Evolutionary conservation across 2,888 invertebrate species (phyloP).

Genomic region (Hymenopus coronatus): DNA sequence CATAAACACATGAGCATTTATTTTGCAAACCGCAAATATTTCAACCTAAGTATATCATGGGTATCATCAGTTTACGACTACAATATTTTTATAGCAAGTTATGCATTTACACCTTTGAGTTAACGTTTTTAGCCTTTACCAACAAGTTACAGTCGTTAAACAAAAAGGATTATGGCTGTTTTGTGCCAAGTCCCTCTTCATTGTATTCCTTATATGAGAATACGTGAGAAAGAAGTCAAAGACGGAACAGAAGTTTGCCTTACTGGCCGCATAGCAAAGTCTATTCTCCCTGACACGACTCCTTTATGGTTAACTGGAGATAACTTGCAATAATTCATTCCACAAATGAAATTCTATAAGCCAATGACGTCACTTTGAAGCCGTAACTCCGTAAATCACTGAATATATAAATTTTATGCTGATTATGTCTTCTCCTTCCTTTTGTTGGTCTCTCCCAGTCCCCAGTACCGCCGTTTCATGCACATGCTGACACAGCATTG

Average conservation of each 20-base stretch:
- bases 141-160: too few species aligned
- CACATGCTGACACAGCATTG: background rate
- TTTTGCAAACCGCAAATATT: too few species aligned
- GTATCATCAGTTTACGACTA: too few species aligned
- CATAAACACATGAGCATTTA: too few species aligned
- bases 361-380: background rate
- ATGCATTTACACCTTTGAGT: too few species aligned
- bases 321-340: background rate
- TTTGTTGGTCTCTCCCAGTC: background rate
- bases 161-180: background rate
- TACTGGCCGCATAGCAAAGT: background rate
- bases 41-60: too few species aligned
- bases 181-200: background rate
- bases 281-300: background rate
- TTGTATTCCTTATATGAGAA: background rate
- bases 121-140: too few species aligned
- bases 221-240: background rate
- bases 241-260: background rate
- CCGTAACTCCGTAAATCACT: background rate
- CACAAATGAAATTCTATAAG: slow-evolving; percentile 1
- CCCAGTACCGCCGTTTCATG: background rate
- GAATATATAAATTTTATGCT: slow-evolving; percentile 3
- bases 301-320: background rate
- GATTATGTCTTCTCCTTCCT: background rate
- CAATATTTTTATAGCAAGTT: too few species aligned